Evolutionary conservation across 2,888 invertebrate species (phyloP), one percentile per base, ranked within the genome.

Genomic region (Acutogordius australiensis): DNA sequence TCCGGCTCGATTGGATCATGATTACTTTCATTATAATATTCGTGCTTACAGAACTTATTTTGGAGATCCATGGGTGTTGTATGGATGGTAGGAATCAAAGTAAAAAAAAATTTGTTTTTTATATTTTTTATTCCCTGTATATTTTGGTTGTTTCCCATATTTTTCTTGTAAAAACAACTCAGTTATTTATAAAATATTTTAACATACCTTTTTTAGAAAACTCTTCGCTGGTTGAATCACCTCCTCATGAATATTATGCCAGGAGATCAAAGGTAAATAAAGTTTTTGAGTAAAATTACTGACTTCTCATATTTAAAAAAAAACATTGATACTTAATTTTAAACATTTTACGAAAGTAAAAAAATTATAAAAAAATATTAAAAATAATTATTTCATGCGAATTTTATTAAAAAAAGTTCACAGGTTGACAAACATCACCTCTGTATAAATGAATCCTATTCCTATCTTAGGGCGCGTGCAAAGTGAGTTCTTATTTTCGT

Each of bases 51-150:
- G 58, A 57, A 57, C 8, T 57, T 4, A 57, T 57, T 8, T 29
- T 57, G 28, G 58, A 57, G 29, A 57, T 57, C 29, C 58, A 57
- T 23, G 58, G 28, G 4, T 57, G 58, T 30, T 28, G 28, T 23
- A 30, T 57, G 2, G 23, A 28, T 18, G 58, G 29, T 8, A 57
- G 29, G 23, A 29, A 30, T 18, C 58, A 57, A 30, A 57, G 30
- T 28, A 8, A 4, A 29, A 37, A 37, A n/a, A n/a, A n/a, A n/a
- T n/a, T n/a, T n/a, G n/a, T n/a, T n/a, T n/a, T n/a, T n/a, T n/a
- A n/a, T 37, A 8, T 37, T 37, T 37, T 18, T 18, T 18, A 37
- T 13, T 37, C 37, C 8, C 18, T 37, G 8, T 37, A 37, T 37
- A 37, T 13, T 18, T 37, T 37, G 37, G 8, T 37, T 18, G 18